phyloP scores from a whole-genome alignment of 2,113 vertebrate species.

The Taxidea taxus region DNA sequence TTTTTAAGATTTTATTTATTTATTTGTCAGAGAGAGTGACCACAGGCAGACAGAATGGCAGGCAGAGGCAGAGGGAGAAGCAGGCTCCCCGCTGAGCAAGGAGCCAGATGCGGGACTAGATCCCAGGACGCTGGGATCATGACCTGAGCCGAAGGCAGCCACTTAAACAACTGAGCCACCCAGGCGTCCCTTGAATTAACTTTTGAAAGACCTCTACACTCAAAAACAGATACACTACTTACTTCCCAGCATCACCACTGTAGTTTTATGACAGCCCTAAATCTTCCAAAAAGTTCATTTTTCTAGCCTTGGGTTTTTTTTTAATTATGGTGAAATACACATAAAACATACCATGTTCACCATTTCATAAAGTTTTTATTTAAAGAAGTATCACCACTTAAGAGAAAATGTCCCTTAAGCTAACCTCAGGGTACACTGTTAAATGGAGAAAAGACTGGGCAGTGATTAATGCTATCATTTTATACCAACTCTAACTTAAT shows the following conservation, averaged over 20 bases:
- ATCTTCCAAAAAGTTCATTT: background rate
- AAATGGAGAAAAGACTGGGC: background rate
- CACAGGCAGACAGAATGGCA: too few relatives aligned
- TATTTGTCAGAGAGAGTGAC: too few relatives aligned
- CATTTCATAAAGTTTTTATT: background rate
- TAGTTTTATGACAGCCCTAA: background rate
- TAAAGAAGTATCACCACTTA: background rate
- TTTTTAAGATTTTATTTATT: too few relatives aligned
- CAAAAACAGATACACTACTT: background rate
- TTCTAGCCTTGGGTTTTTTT: background rate
- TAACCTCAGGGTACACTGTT: background rate
- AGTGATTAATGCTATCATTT: background rate
- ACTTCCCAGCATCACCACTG: background rate
- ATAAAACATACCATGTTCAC: background rate
- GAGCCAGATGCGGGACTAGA: too few relatives aligned
- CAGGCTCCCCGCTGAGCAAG: too few relatives aligned
- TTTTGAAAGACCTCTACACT: background rate
- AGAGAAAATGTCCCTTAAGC: constrained; percentile 9
- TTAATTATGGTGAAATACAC: background rate
- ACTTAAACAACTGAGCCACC: too few relatives aligned
- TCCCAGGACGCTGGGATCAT: too few relatives aligned
- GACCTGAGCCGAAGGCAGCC: too few relatives aligned
- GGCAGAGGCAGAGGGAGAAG: too few relatives aligned
- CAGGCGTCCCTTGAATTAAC: too few relatives aligned
- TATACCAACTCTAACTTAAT: background rate